Conservation (phyloP, 2,113 vertebrate species). For the Microcebus lehilahytsara region DNA sequence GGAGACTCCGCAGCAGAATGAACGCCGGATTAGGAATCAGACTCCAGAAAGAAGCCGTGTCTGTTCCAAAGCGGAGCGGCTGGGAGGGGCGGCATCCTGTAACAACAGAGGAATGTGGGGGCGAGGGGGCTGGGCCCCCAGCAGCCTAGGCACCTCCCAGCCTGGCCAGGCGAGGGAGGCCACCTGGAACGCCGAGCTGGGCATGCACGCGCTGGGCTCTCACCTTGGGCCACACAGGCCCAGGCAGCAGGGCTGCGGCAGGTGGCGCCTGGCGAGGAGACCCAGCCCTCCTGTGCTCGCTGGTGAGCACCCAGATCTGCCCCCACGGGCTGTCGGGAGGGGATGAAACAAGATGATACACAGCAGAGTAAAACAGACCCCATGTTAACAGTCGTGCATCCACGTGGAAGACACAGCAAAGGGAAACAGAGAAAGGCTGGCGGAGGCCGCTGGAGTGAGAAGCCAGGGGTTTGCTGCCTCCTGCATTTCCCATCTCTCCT, state of each 20-base stretch:
- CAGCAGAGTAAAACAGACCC: background rate
- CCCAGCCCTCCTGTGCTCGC: fast-evolving
- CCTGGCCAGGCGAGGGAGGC: too few relatives aligned
- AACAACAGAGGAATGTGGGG: background rate
- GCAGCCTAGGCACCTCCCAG: background rate
- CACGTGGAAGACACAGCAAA: background rate
- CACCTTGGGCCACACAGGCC: fast-evolving
- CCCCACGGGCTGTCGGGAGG: background rate
- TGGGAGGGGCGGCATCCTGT: background rate
- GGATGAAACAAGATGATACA: background rate
- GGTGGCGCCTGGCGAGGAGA: fast-evolving
- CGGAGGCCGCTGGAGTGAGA: fast-evolving
- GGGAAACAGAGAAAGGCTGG: too few relatives aligned
- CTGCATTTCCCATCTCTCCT: fast-evolving
- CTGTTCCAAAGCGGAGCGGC: background rate
- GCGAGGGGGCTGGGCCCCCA: fast-evolving
- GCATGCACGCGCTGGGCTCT: fast-evolving
- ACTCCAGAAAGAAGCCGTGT: background rate
- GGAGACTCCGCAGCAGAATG: background rate
- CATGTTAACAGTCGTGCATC: background rate
- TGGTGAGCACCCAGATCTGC: background rate
- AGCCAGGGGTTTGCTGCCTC: fast-evolving
- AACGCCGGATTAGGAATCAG: background rate
- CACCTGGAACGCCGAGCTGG: fast-evolving
- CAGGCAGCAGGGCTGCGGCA: fast-evolving